Evolutionary conservation across 1,140 invertebrate genomes (phyloP).

Genomic region (Bactericera cockerelli): DNA sequence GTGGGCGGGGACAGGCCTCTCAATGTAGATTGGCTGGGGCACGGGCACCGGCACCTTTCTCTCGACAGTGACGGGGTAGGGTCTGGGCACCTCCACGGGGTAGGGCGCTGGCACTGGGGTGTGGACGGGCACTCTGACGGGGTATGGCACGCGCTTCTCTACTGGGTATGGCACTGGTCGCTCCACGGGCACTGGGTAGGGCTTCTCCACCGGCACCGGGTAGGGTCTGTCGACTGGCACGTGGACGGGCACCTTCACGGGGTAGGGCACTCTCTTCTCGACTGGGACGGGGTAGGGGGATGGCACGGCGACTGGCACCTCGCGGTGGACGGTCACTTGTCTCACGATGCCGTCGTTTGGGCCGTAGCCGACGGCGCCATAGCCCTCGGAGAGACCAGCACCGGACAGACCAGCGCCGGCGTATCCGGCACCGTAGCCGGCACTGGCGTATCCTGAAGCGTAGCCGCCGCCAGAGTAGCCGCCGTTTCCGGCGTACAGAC

Average conservation of each 20-base stretch:
- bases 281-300: constrained; percentile 43
- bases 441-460: background rate
- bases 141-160: constrained; percentile 35
- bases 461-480: background rate
- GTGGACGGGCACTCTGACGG: constrained; percentile 19
- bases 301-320: constrained; percentile 48
- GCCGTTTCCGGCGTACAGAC: background rate
- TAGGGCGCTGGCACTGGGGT: constrained; percentile 32
- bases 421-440: constrained; percentile 1
- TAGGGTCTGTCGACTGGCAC: constrained; percentile 48
- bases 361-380: no score
- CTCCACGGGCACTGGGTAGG: constrained; percentile 29
- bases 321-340: constrained; percentile 19
- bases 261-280: constrained; percentile 24
- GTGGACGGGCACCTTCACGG: constrained; percentile 26
- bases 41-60: constrained; percentile 38
- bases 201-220: constrained; percentile 36
- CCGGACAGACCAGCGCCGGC: background rate
- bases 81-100: constrained; percentile 53
- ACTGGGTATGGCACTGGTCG: constrained; percentile 39
- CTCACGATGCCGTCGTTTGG: background rate
- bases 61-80: constrained; percentile 37
- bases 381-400: background rate
- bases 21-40: constrained; percentile 12
- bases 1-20: background rate